Evolutionary conservation across 2,888 invertebrate genomes (phyloP), one percentile per base, ranked within the genome.

Genomic region (Seladonia tumulorum): DNA sequence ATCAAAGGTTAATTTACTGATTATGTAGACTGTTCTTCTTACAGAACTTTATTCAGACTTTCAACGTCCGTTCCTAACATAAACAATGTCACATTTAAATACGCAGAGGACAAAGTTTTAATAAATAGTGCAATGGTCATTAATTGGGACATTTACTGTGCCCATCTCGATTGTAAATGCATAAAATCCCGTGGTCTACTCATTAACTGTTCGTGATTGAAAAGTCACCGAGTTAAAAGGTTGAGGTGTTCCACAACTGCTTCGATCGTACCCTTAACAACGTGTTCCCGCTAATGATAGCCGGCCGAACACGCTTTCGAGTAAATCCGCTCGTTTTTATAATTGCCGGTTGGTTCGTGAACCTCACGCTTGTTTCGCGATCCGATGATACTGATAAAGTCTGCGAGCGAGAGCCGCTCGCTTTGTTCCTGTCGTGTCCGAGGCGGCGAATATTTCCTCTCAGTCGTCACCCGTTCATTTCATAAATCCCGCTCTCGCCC

Each of bases 381-480:
- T 76, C 76, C 29, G 82, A 81, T 53, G 60, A 49, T 29, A 45
- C 74, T 57, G 83, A 81, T 83, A 81, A 71, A 57, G 53, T 18
- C 63, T 53, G 16, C 29, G 47, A 66, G 22, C n/a, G 45, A 18
- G 66, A 66, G 14, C 29, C 25, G 63, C 63, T 22, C 76, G 76
- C 76, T 76, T 68, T 53, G 76, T 77, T 77, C 35, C 35, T 66
- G 66, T 18, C 66, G 22, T 42, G 70, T 70, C 5, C 39, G 60
- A 25, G 60, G 42, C 35, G 22, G 22, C 39, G n/a, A 71, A 71
- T 68, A 71, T 42, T 68, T 71, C n/a, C 45, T 10, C 57, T 29
- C 57, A 47, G 29, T 79, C 83, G 79, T 85, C 85, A 86, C 74
- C 74, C 42, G 7, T 42, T 35, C 76, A 73, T 85, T 86, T 85